Conservation (phyloP, 2,888 invertebrate species). For the Meloe dianella region DNA sequence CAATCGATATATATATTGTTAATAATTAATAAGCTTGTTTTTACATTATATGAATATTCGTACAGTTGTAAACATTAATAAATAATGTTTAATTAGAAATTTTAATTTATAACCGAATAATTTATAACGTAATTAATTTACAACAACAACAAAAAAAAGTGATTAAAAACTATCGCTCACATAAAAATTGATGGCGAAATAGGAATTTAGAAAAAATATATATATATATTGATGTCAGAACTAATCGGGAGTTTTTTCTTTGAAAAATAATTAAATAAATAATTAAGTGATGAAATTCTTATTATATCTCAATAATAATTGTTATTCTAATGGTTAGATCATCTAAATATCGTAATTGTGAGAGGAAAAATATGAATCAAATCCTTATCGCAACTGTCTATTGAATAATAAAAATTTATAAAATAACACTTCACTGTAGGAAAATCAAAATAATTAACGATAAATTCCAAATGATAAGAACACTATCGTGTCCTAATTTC, state of each 20-base stretch:
- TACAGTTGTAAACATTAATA: conserved; percentile 33
- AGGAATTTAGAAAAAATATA: neutral
- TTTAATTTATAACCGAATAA: conserved; percentile 35
- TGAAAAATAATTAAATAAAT: neutral
- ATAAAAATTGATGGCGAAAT: conserved; percentile 1
- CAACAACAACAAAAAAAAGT: conserved; percentile 18
- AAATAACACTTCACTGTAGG: neutral
- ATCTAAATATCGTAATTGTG: neutral
- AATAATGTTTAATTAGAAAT: conserved; percentile 37
- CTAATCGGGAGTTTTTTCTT: neutral
- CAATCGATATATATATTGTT: conserved; percentile 26
- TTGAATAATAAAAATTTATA: neutral
- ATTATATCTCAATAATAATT: neutral
- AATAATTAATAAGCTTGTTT: conserved; percentile 32
- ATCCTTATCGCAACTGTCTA: neutral
- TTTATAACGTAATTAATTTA: conserved; percentile 35
- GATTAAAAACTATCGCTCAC: conserved; percentile 3
- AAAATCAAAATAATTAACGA: neutral
- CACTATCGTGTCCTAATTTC: neutral
- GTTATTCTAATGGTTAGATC: neutral
- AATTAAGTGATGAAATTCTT: neutral
- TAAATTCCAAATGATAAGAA: neutral
- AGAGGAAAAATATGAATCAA: neutral
- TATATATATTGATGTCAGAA: neutral
- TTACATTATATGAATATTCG: conserved; percentile 28